These are phyloP conservation scores for Blera fallax DNA, from an alignment of 2,888 invertebrate species.

Conservation along the genomic window DNA sequence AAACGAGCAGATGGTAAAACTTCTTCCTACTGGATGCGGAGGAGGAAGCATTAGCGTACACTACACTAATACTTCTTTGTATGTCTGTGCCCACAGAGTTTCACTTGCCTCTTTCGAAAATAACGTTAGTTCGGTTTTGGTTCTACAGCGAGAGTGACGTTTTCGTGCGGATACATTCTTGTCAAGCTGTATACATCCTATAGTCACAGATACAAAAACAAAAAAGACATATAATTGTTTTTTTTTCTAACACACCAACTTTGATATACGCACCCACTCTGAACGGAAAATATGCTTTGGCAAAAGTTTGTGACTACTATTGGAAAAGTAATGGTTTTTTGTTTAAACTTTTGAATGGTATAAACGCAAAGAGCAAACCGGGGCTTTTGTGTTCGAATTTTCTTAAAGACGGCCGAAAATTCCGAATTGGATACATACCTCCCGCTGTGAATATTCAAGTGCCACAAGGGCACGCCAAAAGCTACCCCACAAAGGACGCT, in stretches of 20 bases:
- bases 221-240: constrained; percentile 16
- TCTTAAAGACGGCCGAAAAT: constrained; percentile 54
- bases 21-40: constrained; percentile 41
- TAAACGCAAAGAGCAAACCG: constrained; percentile 26
- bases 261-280: constrained; percentile 42
- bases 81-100: constrained; percentile 33
- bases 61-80: neutral
- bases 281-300: neutral
- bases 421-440: constrained; percentile 70
- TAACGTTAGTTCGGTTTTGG: constrained; percentile 68
- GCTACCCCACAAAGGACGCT: constrained; percentile 72
- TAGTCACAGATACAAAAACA: constrained; percentile 52
- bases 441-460: constrained; percentile 71
- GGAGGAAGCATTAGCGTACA: constrained; percentile 17
- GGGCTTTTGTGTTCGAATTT: constrained; percentile 44
- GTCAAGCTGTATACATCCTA: constrained; percentile 41
- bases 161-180: constrained; percentile 52
- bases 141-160: constrained; percentile 57
- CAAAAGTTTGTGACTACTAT: neutral
- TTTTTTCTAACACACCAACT: constrained; percentile 29
- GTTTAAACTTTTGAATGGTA: neutral
- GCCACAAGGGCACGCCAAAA: constrained; percentile 72
- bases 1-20: constrained; percentile 55
- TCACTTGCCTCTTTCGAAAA: constrained; percentile 68
- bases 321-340: neutral